Base-by-base conservation (phyloP, 2,888 invertebrate species). In the Dasypolia templi region DNA sequence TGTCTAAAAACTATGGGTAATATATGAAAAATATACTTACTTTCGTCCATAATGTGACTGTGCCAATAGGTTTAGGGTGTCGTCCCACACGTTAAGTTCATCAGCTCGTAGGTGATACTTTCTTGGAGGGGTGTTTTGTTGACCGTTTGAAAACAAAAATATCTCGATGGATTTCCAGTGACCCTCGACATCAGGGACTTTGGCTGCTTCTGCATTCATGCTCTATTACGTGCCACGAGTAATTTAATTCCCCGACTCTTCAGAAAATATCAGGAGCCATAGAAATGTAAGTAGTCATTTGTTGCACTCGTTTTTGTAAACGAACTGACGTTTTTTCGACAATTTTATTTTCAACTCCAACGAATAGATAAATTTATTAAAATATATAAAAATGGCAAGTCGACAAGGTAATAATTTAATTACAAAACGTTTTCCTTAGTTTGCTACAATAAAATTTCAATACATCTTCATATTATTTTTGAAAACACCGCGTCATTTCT, bases 91-190 rank as follows among this genome's bases (percentile, higher is more conserved):
- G 51, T 88, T 85, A 2, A 95, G 85, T 6, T 95, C 92, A 1
- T 92, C 90, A 3, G 81, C 77, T 11, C 78, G 78, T 22, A 95
- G 87, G 74, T 93, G 94, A 76, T 95, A 94, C 75, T 95, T 96
- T 70, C 95, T 92, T 0, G 95, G 95, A 0, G 95, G 95, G 0
- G 93, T 92, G 68, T 89, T 86, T 29, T 92, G 84, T 72, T 95
- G 94, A 0, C 95, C 95, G 67, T 95, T 95, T 0, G 92, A 89
- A 81, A 95, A 96, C 17, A 96, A 55, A 79, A 86, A 95, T 78
- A 96, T 95, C 72, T 95, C 94, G 35, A 95, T 88, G 2, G 89
- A 82, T 22, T 87, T 78, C 91, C 91, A 92, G 44, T 87, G 70
- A 22, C 77, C 67, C 3, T 74, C 72, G 22, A 74, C 70, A 26